Evolutionary conservation across 2,888 invertebrate genomes (phyloP).

Genomic region (Andrena bucephala): DNA sequence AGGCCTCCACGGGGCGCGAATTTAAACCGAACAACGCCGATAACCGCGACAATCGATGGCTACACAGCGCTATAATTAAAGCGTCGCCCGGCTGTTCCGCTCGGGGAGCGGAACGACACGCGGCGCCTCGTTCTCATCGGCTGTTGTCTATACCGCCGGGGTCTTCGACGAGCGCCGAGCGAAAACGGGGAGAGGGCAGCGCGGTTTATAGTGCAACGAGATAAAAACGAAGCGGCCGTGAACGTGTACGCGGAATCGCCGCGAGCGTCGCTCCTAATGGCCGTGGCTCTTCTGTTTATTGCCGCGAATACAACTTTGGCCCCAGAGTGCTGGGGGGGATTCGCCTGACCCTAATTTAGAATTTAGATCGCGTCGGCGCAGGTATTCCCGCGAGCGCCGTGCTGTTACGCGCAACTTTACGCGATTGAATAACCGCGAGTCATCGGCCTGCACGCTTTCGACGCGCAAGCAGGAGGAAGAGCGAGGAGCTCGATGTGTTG

Average conservation of each 20-base stretch:
- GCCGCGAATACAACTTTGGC: constrained; percentile 40
- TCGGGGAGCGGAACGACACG: not conserved
- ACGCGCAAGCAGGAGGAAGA: not conserved
- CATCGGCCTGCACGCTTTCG: constrained; percentile 13
- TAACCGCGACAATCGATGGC: constrained; percentile 33
- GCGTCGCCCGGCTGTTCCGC: constrained; percentile 46
- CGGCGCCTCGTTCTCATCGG: not conserved
- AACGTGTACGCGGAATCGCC: constrained; percentile 43
- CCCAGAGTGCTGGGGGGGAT: not conserved
- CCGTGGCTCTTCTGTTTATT: constrained; percentile 7
- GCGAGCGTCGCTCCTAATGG: constrained; percentile 37
- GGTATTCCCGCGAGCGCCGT: constrained; percentile 2
- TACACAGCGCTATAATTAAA: constrained; percentile 51
- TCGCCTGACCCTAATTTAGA: constrained; percentile 31
- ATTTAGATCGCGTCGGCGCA: constrained; percentile 28
- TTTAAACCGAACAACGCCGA: not conserved
- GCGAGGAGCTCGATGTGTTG: not conserved
- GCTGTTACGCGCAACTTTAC: constrained; percentile 1
- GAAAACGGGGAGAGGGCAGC: not conserved
- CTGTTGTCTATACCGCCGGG: constrained; percentile 6
- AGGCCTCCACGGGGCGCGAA: not conserved
- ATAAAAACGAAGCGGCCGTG: constrained; percentile 54
- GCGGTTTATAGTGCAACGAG: constrained; percentile 34
- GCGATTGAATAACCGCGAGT: constrained; percentile 36
- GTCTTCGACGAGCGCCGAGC: constrained; percentile 7